Evolutionary conservation across 1,140 invertebrate genomes (phyloP).

Genomic region (Nomia melanderi): DNA sequence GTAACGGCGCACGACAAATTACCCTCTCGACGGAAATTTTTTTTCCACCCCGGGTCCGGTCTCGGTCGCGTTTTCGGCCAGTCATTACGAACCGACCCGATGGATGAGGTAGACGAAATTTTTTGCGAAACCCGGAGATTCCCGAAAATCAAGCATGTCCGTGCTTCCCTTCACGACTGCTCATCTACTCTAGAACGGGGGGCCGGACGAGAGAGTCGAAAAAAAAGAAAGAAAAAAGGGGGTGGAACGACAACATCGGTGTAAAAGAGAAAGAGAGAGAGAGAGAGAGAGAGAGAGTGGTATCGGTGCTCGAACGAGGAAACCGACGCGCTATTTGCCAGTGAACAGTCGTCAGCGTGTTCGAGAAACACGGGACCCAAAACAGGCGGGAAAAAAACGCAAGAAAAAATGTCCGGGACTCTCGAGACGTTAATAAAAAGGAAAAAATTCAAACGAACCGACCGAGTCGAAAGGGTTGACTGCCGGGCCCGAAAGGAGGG

Average conservation of each 20-base stretch:
- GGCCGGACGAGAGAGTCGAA: too few species aligned
- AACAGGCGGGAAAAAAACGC: background rate
- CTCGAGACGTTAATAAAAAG: slow-evolving; percentile 2
- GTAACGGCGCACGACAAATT: slow-evolving; percentile 47
- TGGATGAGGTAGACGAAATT: background rate
- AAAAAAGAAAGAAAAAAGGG: too few species aligned
- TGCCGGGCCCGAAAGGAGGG: background rate
- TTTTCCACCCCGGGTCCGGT: slow-evolving; percentile 26
- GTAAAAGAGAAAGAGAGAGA: background rate
- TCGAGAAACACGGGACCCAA: background rate
- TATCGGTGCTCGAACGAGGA: background rate
- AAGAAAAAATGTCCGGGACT: background rate
- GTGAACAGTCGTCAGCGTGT: too few species aligned
- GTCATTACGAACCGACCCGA: slow-evolving; percentile 23
- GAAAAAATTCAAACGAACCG: background rate
- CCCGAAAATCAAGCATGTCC: slow-evolving; percentile 42
- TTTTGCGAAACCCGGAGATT: slow-evolving; percentile 33
- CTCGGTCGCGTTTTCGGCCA: slow-evolving; percentile 15
- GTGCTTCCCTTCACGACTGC: slow-evolving; percentile 31
- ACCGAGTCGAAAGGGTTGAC: slow-evolving; percentile 35
- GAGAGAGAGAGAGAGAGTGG: background rate
- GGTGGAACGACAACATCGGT: too few species aligned
- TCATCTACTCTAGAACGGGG: background rate
- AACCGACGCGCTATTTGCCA: background rate
- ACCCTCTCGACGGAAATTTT: slow-evolving; percentile 26